phyloP scores from a whole-genome alignment of 2,888 invertebrate genomes.

The Phortica okadai region DNA sequence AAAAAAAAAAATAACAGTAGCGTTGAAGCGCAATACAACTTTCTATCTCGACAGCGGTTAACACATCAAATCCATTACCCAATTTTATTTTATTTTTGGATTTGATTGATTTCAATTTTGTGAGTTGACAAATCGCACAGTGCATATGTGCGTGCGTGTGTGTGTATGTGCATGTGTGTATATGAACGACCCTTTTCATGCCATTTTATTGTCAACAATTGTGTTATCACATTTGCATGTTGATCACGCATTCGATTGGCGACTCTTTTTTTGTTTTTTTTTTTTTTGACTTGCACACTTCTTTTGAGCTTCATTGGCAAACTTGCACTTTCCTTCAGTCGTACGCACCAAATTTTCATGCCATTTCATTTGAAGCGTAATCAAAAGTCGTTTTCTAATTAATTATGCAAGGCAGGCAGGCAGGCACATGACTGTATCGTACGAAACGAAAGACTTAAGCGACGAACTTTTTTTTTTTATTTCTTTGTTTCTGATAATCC shows the following conservation, averaged over 20 bases:
- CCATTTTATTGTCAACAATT: not conserved
- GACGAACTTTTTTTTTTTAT: constrained; percentile 51
- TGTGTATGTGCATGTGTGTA: not conserved
- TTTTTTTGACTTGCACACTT: not conserved
- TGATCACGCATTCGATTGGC: not conserved
- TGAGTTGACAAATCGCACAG: constrained; percentile 37
- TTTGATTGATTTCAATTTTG: constrained; percentile 49
- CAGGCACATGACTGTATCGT: constrained; percentile 11
- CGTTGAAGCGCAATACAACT: constrained; percentile 47
- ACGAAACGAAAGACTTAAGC: not conserved
- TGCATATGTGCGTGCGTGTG: not conserved
- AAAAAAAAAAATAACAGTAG: constrained; percentile 34
- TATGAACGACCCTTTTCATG: not conserved
- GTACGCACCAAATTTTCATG: constrained; percentile 42
- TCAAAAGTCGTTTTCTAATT: constrained; percentile 44
- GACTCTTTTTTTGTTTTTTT: no score
- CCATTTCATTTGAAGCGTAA: constrained; percentile 15
- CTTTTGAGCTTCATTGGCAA: constrained; percentile 1
- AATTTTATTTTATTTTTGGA: not conserved
- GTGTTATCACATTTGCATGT: not conserved
- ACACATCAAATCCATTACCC: constrained; percentile 36
- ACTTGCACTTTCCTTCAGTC: constrained; percentile 62
- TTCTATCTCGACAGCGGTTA: constrained; percentile 48
- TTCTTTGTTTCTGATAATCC: no score
- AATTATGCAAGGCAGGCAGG: constrained; percentile 54